These are phyloP conservation scores for Lepidothrix coronata DNA, from an alignment of 2,113 vertebrate species.

Conservation along the genomic window DNA sequence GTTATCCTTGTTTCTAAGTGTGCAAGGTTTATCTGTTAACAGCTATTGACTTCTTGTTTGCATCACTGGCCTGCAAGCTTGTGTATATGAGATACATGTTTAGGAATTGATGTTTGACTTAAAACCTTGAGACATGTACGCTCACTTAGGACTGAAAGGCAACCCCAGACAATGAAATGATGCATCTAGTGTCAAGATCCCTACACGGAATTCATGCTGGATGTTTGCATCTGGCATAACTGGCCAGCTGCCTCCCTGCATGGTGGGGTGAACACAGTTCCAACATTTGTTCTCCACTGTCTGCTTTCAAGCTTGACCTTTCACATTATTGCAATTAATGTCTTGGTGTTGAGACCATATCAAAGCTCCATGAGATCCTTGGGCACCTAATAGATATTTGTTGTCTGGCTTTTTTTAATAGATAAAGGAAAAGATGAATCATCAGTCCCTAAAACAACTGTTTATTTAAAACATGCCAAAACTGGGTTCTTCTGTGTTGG, in stretches of 20 bases:
- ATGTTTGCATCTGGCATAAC: neutral
- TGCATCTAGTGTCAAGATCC: neutral
- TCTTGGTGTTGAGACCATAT: neutral
- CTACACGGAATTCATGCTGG: fast-evolving
- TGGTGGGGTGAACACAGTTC: neutral
- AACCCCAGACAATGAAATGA: neutral
- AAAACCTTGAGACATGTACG: fast-evolving
- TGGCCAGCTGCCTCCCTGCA: neutral
- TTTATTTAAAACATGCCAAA: neutral
- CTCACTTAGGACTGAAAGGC: neutral
- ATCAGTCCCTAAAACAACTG: neutral
- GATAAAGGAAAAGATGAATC: neutral
- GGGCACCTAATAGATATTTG: neutral
- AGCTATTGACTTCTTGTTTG: fast-evolving
- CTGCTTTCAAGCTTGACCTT: neutral
- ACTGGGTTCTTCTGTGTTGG: neutral
- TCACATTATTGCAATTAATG: neutral
- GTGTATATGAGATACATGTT: neutral
- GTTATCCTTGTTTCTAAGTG: neutral
- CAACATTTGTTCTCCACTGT: neutral
- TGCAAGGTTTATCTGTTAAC: neutral
- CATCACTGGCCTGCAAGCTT: neutral
- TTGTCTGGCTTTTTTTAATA: neutral
- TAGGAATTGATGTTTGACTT: neutral
- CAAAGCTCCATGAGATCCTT: neutral